These are phyloP conservation scores for Mythimna loreyi DNA, from an alignment of 2,888 invertebrate genomes.

Conservation along the genomic window DNA sequence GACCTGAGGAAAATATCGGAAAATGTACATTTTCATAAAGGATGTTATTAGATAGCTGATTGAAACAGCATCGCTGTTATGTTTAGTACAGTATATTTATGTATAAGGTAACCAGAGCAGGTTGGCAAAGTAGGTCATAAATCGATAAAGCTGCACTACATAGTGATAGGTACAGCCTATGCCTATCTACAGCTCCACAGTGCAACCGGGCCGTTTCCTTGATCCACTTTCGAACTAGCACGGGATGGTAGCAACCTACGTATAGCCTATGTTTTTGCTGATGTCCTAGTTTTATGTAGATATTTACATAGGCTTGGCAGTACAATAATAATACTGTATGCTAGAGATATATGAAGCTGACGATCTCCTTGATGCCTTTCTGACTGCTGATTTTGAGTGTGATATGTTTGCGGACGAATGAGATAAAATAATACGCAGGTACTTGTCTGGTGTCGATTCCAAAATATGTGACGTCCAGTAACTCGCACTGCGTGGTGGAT, in stretches of 20 bases:
- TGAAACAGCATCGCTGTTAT: neutral
- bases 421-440: no score
- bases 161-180: slow-evolving; percentile 44
- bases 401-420: no score
- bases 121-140: slow-evolving; percentile 51
- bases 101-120: slow-evolving; percentile 35
- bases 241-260: slow-evolving; percentile 38
- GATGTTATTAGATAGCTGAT: neutral
- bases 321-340: neutral
- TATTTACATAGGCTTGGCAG: neutral
- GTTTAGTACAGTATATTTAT: neutral
- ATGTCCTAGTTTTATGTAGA: slow-evolving; percentile 22
- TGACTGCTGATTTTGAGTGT: no score
- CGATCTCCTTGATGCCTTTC: neutral
- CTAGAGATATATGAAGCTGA: neutral
- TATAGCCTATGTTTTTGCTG: slow-evolving; percentile 24
- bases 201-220: slow-evolving; percentile 54
- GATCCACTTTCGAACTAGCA: slow-evolving; percentile 59
- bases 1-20: slow-evolving; percentile 7
- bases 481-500: no score
- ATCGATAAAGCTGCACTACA: slow-evolving; percentile 55
- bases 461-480: no score
- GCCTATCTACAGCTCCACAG: slow-evolving; percentile 39
- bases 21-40: neutral
- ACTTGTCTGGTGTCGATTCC: no score